phyloP scores from a whole-genome alignment of 2,113 vertebrate species.

The Aramus guarauna region DNA sequence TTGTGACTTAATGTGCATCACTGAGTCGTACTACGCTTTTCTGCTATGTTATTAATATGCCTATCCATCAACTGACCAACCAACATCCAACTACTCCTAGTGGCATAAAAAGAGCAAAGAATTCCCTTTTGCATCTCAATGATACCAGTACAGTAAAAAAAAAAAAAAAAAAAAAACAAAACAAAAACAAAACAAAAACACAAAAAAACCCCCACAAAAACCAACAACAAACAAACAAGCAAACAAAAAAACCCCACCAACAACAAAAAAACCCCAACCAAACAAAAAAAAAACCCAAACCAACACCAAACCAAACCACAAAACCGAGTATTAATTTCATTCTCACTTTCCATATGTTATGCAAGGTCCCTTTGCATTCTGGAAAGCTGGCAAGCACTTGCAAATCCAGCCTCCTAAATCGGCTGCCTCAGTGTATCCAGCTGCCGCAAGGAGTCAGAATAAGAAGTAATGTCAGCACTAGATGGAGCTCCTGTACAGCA shows the following conservation, averaged over 20 bases:
- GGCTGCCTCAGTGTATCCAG: background rate
- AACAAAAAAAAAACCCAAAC: too few species aligned
- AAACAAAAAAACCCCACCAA: too few species aligned
- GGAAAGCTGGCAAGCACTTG: background rate
- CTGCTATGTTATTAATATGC: background rate
- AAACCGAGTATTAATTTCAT: background rate
- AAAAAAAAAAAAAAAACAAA: too few species aligned
- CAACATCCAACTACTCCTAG: background rate
- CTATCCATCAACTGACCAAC: background rate
- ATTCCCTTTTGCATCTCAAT: background rate
- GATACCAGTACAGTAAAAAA: background rate
- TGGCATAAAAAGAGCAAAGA: background rate
- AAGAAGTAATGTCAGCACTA: background rate
- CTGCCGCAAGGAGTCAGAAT: background rate
- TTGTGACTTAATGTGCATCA: background rate
- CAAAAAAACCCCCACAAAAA: too few species aligned
- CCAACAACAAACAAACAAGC: too few species aligned
- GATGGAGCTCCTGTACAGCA: conserved; percentile 50
- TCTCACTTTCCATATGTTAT: background rate
- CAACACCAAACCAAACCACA: too few species aligned
- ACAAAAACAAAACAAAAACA: too few species aligned
- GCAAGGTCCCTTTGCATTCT: background rate
- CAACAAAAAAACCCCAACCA: background rate
- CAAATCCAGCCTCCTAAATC: background rate
- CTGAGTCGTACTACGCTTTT: background rate